Conservation (phyloP, 2,797 vertebrate genomes). For the Sphenopsis melanotis region DNA sequence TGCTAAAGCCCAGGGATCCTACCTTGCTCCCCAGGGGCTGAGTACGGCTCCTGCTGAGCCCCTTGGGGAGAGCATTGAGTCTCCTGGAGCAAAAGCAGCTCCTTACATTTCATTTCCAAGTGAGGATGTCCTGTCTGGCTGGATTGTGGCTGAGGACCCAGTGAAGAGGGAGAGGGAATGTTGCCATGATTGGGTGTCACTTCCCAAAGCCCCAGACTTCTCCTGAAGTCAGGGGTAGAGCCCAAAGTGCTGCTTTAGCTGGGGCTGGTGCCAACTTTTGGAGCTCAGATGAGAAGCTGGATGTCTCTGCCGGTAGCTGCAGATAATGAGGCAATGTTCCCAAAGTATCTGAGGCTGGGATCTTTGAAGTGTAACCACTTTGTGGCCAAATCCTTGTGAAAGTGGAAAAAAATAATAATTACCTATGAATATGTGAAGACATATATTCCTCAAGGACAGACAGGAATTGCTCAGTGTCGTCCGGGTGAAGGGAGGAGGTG, state of each 20-base stretch:
- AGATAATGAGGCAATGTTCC: slow-evolving; percentile 28
- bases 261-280: background rate
- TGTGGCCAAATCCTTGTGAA: slow-evolving; percentile 1
- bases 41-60: background rate
- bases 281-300: background rate
- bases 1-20: background rate
- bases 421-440: slow-evolving; percentile 30
- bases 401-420: slow-evolving; percentile 54
- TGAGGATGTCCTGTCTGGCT: background rate
- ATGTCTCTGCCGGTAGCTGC: background rate
- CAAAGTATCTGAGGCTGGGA: slow-evolving; percentile 5
- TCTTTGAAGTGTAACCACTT: background rate
- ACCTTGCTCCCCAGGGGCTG: accelerated
- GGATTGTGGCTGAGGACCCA: background rate
- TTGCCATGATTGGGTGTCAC: background rate
- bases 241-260: background rate
- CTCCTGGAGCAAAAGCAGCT: background rate
- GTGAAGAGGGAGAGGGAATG: background rate
- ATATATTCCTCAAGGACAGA: slow-evolving; percentile 33
- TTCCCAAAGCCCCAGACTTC: background rate
- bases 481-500: slow-evolving; percentile 41
- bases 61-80: background rate
- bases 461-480: background rate
- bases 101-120: background rate
- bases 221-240: background rate